Evolutionary conservation across 2,797 vertebrate species (phyloP).

Genomic region (Schizopygopsis malacanthus): DNA sequence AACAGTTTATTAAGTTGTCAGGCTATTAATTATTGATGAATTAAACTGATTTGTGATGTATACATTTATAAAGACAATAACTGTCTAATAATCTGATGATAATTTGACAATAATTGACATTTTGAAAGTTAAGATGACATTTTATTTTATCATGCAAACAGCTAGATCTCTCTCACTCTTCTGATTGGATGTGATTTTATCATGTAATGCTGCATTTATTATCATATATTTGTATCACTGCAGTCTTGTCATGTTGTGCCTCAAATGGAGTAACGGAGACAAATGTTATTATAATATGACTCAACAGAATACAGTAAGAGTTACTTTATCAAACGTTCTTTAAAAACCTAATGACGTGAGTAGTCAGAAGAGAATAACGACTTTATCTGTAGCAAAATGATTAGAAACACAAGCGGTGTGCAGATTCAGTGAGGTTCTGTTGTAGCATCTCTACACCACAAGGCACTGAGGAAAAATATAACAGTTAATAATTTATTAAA

Average conservation of each 20-base stretch:
- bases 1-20: background rate
- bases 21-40: background rate
- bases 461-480: constrained; percentile 30
- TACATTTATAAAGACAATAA: background rate
- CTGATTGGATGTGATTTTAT: background rate
- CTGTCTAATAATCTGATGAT: background rate
- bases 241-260: background rate
- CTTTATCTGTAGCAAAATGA: background rate
- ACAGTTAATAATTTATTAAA: constrained; percentile 43
- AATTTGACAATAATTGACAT: background rate
- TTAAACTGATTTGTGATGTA: background rate
- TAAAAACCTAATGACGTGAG: background rate
- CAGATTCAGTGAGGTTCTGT: constrained; percentile 6
- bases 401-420: constrained; percentile 2
- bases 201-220: background rate
- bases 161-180: background rate
- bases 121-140: background rate
- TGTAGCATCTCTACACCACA: constrained; percentile 17
- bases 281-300: constrained; percentile 4
- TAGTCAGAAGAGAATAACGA: background rate
- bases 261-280: background rate
- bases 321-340: background rate
- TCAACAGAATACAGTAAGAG: background rate
- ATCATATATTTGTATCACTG: background rate
- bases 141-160: background rate